Percentiles rank a stretch among this genome's conserved stretches.
Conservation (phyloP, 2,797 vertebrate genomes). For the Okamejei kenojei region DNA sequence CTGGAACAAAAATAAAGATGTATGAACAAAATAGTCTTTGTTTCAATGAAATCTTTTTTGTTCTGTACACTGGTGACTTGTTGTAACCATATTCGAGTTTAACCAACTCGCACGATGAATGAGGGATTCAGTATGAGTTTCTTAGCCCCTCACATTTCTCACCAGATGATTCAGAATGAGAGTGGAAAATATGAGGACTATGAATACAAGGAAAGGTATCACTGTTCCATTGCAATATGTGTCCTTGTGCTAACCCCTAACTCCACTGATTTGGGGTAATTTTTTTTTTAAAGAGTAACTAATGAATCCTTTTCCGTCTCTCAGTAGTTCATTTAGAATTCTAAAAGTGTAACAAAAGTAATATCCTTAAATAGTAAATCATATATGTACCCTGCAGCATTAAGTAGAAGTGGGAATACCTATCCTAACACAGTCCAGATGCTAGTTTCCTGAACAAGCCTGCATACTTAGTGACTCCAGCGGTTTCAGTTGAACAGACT, state of each 20-base stretch:
- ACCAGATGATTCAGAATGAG: neutral
- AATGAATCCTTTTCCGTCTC: slow-evolving; percentile 30
- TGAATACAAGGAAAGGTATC: neutral
- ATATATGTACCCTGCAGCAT: slow-evolving; percentile 33
- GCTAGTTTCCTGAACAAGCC: slow-evolving; percentile 57
- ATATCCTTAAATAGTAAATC: slow-evolving; percentile 36
- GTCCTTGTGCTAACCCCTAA: neutral
- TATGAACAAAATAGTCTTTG: neutral
- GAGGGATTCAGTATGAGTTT: neutral
- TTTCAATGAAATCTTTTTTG: neutral
- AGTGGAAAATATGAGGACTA: neutral
- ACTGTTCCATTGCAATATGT: neutral
- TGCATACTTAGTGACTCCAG: slow-evolving; percentile 64
- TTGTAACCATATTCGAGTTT: neutral
- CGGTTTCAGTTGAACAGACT: slow-evolving; percentile 63
- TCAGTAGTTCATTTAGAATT: slow-evolving; percentile 35
- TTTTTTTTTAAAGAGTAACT: slow-evolving; percentile 25
- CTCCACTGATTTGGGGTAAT: neutral
- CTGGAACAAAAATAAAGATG: neutral
- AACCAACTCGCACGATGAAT: neutral
- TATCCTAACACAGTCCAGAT: slow-evolving; percentile 73
- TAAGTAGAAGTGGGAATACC: slow-evolving; percentile 35
- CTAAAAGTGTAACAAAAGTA: slow-evolving; percentile 34
- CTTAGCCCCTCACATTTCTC: neutral
- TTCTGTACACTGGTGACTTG: neutral